Evolutionary conservation across 2,888 invertebrate genomes (phyloP).

Genomic region (Drosophila mimetica): DNA sequence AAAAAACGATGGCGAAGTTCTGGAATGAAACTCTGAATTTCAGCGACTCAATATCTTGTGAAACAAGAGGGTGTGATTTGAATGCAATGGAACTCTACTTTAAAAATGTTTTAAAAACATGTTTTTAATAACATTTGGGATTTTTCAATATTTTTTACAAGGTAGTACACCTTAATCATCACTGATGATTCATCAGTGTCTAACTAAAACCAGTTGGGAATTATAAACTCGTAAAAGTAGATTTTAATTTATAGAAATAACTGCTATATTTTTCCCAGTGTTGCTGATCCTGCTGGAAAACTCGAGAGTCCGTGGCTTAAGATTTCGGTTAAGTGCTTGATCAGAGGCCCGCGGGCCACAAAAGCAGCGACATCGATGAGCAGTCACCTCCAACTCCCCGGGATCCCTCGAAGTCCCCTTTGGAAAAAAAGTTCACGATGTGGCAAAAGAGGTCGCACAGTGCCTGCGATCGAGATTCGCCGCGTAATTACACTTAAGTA

Average conservation of each 20-base stretch:
- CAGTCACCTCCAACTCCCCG: slow-evolving; percentile 15
- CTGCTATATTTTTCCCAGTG: slow-evolving; percentile 10
- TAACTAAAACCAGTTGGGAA: background rate
- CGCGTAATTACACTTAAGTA: slow-evolving; percentile 76
- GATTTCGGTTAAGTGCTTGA: slow-evolving; percentile 33
- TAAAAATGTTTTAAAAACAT: too few species aligned
- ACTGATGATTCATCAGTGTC: too few species aligned
- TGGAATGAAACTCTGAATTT: too few species aligned
- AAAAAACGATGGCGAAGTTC: background rate
- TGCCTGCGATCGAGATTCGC: slow-evolving; percentile 49
- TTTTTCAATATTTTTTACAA: too few species aligned
- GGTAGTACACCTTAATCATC: too few species aligned
- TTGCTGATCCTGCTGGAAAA: slow-evolving; percentile 24
- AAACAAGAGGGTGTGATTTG: too few species aligned
- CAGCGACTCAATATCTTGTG: too few species aligned
- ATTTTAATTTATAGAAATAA: background rate
- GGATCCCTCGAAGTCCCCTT: slow-evolving; percentile 8
- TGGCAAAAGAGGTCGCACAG: slow-evolving; percentile 69
- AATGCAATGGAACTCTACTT: too few species aligned
- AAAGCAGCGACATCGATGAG: slow-evolving; percentile 41
- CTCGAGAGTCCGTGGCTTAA: slow-evolving; percentile 32
- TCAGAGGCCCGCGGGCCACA: slow-evolving; percentile 12
- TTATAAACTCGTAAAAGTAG: background rate
- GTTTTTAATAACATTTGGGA: too few species aligned
- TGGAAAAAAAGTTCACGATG: slow-evolving; percentile 62